Conservation (phyloP, 2,888 invertebrate species). For the Caenorhabditis auriculariae region DNA sequence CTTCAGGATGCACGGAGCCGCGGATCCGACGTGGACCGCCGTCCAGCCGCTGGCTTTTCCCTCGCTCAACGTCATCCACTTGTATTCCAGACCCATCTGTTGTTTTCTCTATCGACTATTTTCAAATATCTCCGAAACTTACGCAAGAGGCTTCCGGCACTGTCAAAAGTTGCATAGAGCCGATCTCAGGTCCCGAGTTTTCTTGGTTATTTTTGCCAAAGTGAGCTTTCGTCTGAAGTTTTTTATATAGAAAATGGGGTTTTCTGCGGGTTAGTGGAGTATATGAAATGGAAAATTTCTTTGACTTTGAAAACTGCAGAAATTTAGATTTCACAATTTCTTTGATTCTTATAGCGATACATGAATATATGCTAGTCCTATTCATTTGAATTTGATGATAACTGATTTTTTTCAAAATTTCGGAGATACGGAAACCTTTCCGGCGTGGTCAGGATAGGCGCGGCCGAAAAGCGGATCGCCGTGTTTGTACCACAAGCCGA, state of each 20-base stretch:
- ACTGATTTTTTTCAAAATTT: neutral
- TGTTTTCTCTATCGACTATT: neutral
- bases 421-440: constrained; percentile 16
- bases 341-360: too few species aligned
- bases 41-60: constrained; percentile 36
- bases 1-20: constrained; percentile 46
- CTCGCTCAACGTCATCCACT: constrained; percentile 41
- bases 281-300: too few species aligned
- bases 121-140: neutral
- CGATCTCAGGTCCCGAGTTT: constrained; percentile 48
- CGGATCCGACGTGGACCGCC: constrained; percentile 44
- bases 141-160: constrained; percentile 29
- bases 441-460: constrained; percentile 35
- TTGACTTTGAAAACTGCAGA: too few species aligned
- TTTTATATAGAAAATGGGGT: too few species aligned
- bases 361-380: too few species aligned
- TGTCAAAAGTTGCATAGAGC: constrained; percentile 45
- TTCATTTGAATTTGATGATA: too few species aligned
- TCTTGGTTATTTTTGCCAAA: constrained; percentile 49
- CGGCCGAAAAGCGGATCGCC: constrained; percentile 50
- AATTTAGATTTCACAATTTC: neutral
- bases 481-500: constrained; percentile 54
- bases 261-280: too few species aligned
- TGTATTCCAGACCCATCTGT: constrained; percentile 39
- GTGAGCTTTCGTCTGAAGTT: constrained; percentile 22